Evolutionary conservation across 2,797 vertebrate genomes (phyloP).

Genomic region (Fratercula arctica): DNA sequence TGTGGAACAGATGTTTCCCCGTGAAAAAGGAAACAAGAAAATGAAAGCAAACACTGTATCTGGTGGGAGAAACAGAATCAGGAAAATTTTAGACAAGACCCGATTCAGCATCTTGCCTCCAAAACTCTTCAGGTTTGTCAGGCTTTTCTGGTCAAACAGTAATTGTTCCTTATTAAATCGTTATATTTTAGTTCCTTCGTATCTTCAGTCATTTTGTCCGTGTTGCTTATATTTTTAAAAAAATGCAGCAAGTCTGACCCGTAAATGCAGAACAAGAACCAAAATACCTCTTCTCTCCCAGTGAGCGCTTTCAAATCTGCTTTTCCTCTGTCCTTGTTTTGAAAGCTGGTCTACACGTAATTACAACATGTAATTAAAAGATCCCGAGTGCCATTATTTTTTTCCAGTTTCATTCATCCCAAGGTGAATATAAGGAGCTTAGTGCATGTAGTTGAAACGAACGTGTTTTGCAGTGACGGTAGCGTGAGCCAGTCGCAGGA

Average conservation of each 20-base stretch:
- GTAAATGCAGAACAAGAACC: background rate
- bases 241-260: background rate
- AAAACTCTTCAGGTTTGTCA: constrained; percentile 89
- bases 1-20: constrained; percentile 87
- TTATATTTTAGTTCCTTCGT: background rate
- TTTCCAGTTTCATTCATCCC: background rate
- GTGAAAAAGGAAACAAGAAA: constrained; percentile 91
- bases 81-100: constrained; percentile 96
- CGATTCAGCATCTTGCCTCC: constrained; percentile 96
- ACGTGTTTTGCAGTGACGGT: constrained; percentile 83
- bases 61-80: constrained; percentile 94
- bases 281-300: background rate
- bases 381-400: background rate
- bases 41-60: constrained; percentile 97
- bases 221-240: background rate
- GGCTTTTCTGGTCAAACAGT: background rate
- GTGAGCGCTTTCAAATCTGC: accelerated
- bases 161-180: background rate
- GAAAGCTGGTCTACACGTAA: background rate
- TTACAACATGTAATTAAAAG: background rate
- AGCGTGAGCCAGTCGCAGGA: constrained; percentile 94
- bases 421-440: background rate
- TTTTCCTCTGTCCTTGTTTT: background rate
- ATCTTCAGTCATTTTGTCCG: background rate
- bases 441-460: accelerated